Conservation (phyloP, 1,140 invertebrate genomes). For the Periplaneta americana region DNA sequence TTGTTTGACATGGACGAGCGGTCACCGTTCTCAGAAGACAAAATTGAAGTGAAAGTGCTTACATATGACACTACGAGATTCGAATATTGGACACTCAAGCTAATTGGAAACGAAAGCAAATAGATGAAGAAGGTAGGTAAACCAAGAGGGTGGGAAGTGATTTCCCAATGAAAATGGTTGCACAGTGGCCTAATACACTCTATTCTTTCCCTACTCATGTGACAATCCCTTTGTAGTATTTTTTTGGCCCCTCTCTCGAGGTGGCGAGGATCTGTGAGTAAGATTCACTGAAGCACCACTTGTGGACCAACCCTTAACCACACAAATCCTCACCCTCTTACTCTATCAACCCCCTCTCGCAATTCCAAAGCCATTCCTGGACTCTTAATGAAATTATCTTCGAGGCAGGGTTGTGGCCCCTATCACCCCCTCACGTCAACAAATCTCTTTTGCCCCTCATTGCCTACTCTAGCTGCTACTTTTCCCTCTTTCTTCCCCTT, state of each 20-base stretch:
- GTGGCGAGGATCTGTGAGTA: not conserved
- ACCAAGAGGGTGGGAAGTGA: too few species aligned
- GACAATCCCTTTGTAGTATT: not conserved
- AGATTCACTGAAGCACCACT: slow-evolving; percentile 44
- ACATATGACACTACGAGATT: too few species aligned
- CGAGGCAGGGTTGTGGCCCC: slow-evolving; percentile 27
- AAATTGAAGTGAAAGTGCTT: too few species aligned
- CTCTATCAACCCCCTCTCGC: slow-evolving; percentile 21
- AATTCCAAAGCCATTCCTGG: slow-evolving; percentile 45
- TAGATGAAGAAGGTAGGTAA: too few species aligned
- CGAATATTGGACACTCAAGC: too few species aligned
- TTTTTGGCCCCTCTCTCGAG: not conserved
- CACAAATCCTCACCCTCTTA: not conserved
- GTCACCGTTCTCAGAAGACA: too few species aligned
- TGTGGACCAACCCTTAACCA: slow-evolving; percentile 35
- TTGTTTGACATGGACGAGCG: too few species aligned
- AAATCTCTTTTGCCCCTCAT: not conserved
- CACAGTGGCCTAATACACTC: too few species aligned
- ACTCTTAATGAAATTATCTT: slow-evolving; percentile 51
- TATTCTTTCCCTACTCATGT: not conserved
- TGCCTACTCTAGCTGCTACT: too few species aligned
- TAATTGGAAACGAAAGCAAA: too few species aligned
- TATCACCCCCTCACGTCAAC: slow-evolving; percentile 18
- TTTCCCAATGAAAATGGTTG: too few species aligned
- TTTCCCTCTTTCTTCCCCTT: too few species aligned